Evolutionary conservation across 2,113 vertebrate species (phyloP), one percentile per base, ranked within the genome.

Genomic region (Clupea harengus): DNA sequence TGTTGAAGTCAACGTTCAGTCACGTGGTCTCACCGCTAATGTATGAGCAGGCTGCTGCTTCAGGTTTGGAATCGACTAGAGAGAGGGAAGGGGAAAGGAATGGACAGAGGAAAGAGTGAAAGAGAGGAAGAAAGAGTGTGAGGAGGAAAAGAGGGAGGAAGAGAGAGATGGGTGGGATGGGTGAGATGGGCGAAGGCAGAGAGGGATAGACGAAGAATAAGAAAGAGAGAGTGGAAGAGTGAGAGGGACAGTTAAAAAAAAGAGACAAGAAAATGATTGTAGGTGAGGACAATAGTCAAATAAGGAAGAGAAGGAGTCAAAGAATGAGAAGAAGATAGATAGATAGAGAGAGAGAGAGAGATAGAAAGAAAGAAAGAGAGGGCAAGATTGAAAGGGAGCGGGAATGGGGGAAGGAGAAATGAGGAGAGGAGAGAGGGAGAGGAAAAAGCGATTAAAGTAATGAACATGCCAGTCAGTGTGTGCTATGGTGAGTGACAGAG

Each of bases 381-480:
- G 13, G 72, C 17, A 6, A 78, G 25, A 32, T 10, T 44, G 32
- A 78, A 6, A 60, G 20, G 18, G 18, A 20, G 54, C 22, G 7
- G 54, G 54, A 22, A 60, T 44, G 32, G 11, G 72, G 25, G 17
- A 32, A 39, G 13, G 28, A 78, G 13, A 32, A 32, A 2, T 28
- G 72, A 78, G 5, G 13, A 39, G 72, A 67, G 64, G 17, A 22
- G n/a, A 67, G 22, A 25, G 22, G 64, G 39, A 64, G 60, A 64
- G 60, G 4, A 78, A 39, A 78, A 78, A 78, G 32, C 25, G 39
- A 78, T 78, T 32, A 78, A 39, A 78, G 72, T 44, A 78, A 78
- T 44, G 72, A 78, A 78, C 25, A 78, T 15, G 72, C 67, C 67
- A 75, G 9, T 75, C 67, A 32, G 67, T 75, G 67, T 39, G 67